These are phyloP conservation scores for Thryonomys swinderianus DNA, from an alignment of 2,113 vertebrate species.

Conservation along the genomic window DNA sequence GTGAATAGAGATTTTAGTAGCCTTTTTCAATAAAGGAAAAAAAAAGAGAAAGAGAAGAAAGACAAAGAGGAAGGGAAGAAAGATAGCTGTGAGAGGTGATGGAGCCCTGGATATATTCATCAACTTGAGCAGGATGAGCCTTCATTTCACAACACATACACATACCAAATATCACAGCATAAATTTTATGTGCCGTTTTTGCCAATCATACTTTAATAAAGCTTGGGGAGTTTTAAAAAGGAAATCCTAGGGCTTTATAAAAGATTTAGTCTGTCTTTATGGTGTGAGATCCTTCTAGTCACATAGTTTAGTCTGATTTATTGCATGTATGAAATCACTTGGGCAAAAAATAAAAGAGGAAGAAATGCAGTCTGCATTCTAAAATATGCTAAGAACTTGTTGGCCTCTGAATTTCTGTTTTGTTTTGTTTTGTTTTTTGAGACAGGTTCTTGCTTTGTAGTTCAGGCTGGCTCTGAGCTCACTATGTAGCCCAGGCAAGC, in stretches of 20 bases:
- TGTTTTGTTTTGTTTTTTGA: too few species aligned
- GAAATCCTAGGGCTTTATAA: not conserved
- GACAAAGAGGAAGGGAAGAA: not conserved
- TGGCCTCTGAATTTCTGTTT: not conserved
- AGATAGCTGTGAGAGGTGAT: not conserved
- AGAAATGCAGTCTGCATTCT: not conserved
- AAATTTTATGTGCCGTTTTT: not conserved
- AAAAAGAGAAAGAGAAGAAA: not conserved
- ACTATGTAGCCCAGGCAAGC: too few species aligned
- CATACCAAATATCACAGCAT: not conserved
- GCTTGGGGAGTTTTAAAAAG: not conserved
- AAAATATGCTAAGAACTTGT: not conserved
- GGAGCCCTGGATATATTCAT: not conserved
- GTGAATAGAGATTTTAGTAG: not conserved
- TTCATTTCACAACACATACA: not conserved
- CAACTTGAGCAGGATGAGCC: not conserved
- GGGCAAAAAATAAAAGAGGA: conserved; percentile 33
- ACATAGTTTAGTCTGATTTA: conserved; percentile 6
- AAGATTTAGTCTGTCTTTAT: not conserved
- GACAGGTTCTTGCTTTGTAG: too few species aligned
- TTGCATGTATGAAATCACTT: not conserved
- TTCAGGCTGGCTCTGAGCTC: too few species aligned
- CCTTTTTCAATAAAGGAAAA: not conserved
- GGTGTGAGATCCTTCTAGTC: not conserved
- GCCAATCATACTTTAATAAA: not conserved